phyloP scores from a whole-genome alignment of 2,113 vertebrate species.

The Oreochromis spilurus region DNA sequence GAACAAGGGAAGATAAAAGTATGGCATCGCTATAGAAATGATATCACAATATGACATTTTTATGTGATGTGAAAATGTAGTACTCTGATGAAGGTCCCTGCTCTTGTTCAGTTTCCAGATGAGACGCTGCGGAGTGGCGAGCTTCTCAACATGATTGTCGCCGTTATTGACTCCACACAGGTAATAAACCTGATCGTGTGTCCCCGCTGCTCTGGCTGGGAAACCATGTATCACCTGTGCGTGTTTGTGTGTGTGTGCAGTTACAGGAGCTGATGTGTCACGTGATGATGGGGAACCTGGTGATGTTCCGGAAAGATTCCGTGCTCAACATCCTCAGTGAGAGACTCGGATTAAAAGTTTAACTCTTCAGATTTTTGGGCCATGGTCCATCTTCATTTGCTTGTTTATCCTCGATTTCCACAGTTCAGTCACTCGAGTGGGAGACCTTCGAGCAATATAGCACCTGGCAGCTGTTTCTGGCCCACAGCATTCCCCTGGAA shows the following conservation, averaged over 20 bases:
- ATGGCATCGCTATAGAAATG: fast-evolving
- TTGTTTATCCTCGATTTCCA: background rate
- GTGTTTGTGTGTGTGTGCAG: slow-evolving; percentile 52
- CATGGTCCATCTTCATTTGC: background rate
- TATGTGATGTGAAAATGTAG: background rate
- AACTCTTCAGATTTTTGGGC: background rate
- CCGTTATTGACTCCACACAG: slow-evolving; percentile 89
- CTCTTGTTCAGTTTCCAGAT: slow-evolving; percentile 83
- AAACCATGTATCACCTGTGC: background rate
- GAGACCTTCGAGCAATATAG: slow-evolving; percentile 98
- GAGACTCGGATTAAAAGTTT: slow-evolving; percentile 28
- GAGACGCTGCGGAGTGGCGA: slow-evolving; percentile 91
- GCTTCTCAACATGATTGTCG: slow-evolving; percentile 97
- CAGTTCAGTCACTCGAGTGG: slow-evolving; percentile 96
- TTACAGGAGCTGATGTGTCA: slow-evolving; percentile 97
- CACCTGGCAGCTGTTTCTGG: slow-evolving; percentile 96
- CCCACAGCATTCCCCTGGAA: slow-evolving; percentile 90
- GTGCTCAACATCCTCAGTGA: slow-evolving; percentile 97
- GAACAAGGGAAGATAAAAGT: background rate
- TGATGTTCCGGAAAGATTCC: slow-evolving; percentile 96
- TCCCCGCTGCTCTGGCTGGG: background rate
- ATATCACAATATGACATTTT: background rate
- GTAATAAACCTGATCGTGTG: slow-evolving; percentile 3
- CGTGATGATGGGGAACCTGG: slow-evolving; percentile 96
- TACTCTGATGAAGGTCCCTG: background rate